A percentile compares a stretch with the other conserved stretches of the same genome.
phyloP scores from a whole-genome alignment of 2,113 vertebrate genomes.

The Zosterops lateralis region DNA sequence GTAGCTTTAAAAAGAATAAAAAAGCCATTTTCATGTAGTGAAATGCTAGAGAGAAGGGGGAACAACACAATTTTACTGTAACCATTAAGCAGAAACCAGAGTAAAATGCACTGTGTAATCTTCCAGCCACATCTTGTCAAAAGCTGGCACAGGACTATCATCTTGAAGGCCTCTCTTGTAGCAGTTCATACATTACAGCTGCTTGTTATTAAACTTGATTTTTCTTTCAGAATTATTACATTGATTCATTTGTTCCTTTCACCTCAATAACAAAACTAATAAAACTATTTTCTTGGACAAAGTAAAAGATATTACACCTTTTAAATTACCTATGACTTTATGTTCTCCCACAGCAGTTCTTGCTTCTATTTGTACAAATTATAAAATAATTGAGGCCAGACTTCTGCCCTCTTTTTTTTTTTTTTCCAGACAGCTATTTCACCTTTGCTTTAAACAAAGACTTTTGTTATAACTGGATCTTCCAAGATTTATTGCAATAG shows the following conservation, averaged over 20 bases:
- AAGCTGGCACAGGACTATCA: neutral
- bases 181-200: neutral
- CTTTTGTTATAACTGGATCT: neutral
- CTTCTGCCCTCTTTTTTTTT: neutral
- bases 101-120: neutral
- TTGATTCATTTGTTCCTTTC: slow-evolving; percentile 16
- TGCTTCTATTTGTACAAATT: neutral
- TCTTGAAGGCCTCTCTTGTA: neutral
- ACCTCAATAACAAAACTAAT: slow-evolving; percentile 43
- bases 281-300: slow-evolving; percentile 30
- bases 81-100: neutral
- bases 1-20: neutral
- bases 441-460: neutral
- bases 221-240: slow-evolving; percentile 28
- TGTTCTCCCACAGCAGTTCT: neutral
- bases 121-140: neutral
- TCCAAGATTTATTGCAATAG: neutral
- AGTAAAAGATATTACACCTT: neutral
- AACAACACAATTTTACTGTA: neutral
- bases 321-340: slow-evolving; percentile 9
- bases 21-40: neutral
- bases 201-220: slow-evolving; percentile 37
- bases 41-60: neutral
- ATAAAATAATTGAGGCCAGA: neutral
- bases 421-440: neutral